Evolutionary conservation across 2,888 invertebrate species (phyloP).

Genomic region (Philhelius pedissequus): DNA sequence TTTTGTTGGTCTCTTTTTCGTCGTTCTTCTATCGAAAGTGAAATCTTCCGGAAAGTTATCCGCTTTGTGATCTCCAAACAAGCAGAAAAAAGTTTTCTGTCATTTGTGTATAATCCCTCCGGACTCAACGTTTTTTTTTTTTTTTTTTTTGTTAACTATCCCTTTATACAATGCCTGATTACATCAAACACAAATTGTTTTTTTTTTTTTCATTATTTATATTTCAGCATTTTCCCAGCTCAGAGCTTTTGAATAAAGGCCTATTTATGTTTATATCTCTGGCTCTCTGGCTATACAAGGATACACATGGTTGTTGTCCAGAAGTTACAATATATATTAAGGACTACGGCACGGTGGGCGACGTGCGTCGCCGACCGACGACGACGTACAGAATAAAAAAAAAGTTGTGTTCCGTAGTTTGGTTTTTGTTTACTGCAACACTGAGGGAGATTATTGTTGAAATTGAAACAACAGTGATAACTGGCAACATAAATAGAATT

Average conservation of each 20-base stretch:
- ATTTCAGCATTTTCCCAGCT: neutral
- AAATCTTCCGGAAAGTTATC: slow-evolving; percentile 24
- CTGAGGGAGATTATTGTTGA: slow-evolving; percentile 19
- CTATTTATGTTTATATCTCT: neutral
- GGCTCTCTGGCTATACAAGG: neutral
- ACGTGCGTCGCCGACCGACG: too few species aligned
- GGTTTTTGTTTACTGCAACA: slow-evolving; percentile 15
- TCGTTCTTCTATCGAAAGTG: slow-evolving; percentile 18
- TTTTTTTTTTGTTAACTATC: neutral
- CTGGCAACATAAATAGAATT: slow-evolving; percentile 25
- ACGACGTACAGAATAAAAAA: neutral
- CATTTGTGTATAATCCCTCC: neutral
- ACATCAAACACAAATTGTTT: slow-evolving; percentile 31
- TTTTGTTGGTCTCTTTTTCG: neutral
- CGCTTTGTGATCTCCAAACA: slow-evolving; percentile 27
- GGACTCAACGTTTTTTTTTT: neutral
- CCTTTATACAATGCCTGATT: slow-evolving; percentile 7
- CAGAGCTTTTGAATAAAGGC: neutral
- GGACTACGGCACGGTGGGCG: too few species aligned
- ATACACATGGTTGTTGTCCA: neutral
- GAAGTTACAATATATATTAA: neutral
- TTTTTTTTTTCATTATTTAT: neutral
- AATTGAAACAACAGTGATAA: slow-evolving; percentile 26
- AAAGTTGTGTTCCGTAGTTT: slow-evolving; percentile 10
- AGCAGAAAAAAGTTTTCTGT: slow-evolving; percentile 27